A percentile compares a stretch with the other conserved stretches of the same genome.
phyloP scores from a whole-genome alignment of 2,888 invertebrate genomes.

The Drosophila limbata region DNA sequence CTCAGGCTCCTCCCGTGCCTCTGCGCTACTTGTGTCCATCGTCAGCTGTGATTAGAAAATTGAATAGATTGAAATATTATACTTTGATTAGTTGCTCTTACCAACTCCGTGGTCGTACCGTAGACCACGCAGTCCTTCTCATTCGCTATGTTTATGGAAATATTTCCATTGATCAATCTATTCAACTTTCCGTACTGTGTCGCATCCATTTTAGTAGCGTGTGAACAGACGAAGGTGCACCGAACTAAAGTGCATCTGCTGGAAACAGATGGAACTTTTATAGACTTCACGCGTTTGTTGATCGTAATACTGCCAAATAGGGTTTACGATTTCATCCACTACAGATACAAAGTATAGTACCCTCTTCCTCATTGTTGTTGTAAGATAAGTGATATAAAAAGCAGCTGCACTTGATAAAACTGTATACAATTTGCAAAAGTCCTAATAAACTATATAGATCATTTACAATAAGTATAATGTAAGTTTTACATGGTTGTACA shows the following conservation, averaged over 20 bases:
- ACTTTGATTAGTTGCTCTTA: conserved; percentile 30
- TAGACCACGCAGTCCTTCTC: conserved; percentile 55
- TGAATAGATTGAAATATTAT: background rate
- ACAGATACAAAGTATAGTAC: conserved; percentile 7
- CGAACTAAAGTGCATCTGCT: conserved; percentile 24
- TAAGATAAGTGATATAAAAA: background rate
- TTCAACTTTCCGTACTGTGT: conserved; percentile 67
- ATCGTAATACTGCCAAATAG: conserved; percentile 10
- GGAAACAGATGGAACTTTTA: conserved; percentile 15
- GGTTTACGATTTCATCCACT: conserved; percentile 12
- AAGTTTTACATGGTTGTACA: background rate
- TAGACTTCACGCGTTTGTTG: conserved; percentile 21
- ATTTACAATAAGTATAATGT: background rate
- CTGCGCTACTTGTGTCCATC: conserved; percentile 36
- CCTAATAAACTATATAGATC: background rate
- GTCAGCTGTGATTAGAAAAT: conserved; percentile 26
- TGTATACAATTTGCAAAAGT: background rate
- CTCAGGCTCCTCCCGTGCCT: background rate
- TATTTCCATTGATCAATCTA: conserved; percentile 38
- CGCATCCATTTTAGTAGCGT: conserved; percentile 63
- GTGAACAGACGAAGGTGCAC: conserved; percentile 26
- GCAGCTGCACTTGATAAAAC: conserved; percentile 15
- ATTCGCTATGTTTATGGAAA: background rate
- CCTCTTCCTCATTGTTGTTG: background rate
- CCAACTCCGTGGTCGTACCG: conserved; percentile 64